A percentile compares a stretch with the other conserved stretches of the same genome.
Conservation (phyloP, 2,113 vertebrate species). For the Tauraco erythrolophus region DNA sequence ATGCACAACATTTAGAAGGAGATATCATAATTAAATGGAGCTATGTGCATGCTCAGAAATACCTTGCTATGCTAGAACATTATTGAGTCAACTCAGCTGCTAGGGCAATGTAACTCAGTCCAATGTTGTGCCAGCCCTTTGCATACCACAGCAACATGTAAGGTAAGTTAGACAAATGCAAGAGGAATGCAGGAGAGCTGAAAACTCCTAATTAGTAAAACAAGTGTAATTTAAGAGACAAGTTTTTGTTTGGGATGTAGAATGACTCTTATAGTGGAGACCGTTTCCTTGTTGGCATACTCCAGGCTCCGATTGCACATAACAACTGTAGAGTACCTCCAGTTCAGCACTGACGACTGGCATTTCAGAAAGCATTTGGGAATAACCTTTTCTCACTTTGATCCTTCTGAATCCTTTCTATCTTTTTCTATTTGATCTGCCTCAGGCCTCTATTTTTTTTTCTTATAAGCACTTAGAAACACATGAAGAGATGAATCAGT, state of each 20-base stretch:
- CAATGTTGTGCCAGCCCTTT: fast-evolving
- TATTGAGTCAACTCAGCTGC: not conserved
- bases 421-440: constrained; percentile 36
- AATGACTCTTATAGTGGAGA: not conserved
- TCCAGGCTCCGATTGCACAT: not conserved
- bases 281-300: fast-evolving
- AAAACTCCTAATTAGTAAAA: not conserved
- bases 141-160: not conserved
- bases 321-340: not conserved
- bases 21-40: not conserved
- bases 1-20: not conserved
- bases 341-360: not conserved
- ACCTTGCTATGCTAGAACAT: not conserved
- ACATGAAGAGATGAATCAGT: constrained; percentile 45
- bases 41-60: not conserved
- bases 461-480: not conserved
- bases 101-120: not conserved
- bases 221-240: not conserved
- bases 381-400: constrained; percentile 52
- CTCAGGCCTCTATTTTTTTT: not conserved
- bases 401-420: constrained; percentile 52
- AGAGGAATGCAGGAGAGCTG: not conserved
- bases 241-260: not conserved
- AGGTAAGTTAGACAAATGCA: not conserved
- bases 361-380: constrained; percentile 29